These are phyloP conservation scores for Medauroidea extradentata DNA, from an alignment of 1,140 invertebrate species.

Conservation along the genomic window DNA sequence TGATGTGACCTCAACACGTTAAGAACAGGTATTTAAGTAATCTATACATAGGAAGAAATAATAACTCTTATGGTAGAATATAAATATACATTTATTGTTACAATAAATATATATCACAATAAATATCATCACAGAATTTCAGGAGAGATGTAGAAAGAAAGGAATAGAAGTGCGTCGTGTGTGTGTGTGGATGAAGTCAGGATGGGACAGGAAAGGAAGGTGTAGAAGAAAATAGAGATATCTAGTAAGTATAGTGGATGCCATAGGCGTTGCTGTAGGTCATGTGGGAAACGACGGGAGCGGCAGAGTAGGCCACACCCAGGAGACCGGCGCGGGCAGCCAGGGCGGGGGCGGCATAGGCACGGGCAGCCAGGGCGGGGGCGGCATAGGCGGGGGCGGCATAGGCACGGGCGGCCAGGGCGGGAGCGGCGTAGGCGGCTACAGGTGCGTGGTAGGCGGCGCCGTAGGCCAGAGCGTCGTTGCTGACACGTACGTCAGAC, in stretches of 20 bases:
- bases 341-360: conserved; percentile 13
- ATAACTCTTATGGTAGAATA: too few species aligned
- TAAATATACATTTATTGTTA: too few species aligned
- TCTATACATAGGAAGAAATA: too few species aligned
- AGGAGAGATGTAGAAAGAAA: too few species aligned
- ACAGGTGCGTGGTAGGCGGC: conserved; percentile 21
- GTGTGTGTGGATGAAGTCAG: too few species aligned
- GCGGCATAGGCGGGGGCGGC: conserved; percentile 2
- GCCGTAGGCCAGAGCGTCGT: conserved; percentile 48
- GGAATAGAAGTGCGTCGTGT: too few species aligned
- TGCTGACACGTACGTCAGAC: conserved; percentile 57
- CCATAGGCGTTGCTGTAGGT: conserved; percentile 55
- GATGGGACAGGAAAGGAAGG: conserved; percentile 1
- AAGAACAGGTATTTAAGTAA: too few species aligned
- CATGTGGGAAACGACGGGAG: conserved; percentile 63
- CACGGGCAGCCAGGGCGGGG: conserved; percentile 27
- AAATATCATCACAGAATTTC: too few species aligned
- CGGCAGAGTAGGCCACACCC: conserved; percentile 57
- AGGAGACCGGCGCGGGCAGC: conserved; percentile 36
- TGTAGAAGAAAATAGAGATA: conserved; percentile 19
- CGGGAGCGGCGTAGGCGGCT: conserved; percentile 24
- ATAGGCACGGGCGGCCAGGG: conserved; percentile 26
- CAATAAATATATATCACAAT: too few species aligned
- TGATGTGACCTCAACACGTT: too few species aligned
- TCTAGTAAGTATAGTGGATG: conserved; percentile 51